Evolutionary conservation across 1,140 invertebrate genomes (phyloP).

Genomic region (Listronotus oregonensis): DNA sequence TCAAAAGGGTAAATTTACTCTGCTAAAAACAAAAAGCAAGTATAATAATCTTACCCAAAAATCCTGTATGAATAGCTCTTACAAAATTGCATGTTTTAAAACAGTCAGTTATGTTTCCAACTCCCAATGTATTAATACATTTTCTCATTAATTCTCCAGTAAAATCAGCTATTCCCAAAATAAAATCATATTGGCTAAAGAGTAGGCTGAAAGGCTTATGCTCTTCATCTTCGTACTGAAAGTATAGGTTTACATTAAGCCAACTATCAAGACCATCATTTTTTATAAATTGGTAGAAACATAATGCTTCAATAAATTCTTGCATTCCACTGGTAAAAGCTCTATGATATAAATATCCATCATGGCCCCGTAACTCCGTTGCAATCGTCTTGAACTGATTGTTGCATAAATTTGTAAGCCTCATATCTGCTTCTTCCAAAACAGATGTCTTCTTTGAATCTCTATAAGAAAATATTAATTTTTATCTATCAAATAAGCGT

Average conservation of each 20-base stretch:
- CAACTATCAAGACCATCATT: conserved; percentile 57
- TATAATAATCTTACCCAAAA: conserved; percentile 60
- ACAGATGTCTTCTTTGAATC: conserved; percentile 64
- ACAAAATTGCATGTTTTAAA: conserved; percentile 74
- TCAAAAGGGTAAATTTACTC: too few species aligned
- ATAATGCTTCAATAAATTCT: conserved; percentile 86
- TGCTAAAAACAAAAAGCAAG: too few species aligned
- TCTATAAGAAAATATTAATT: conserved; percentile 50
- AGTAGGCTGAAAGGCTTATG: conserved; percentile 40
- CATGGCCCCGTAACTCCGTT: conserved; percentile 70
- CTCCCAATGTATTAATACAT: conserved; percentile 81
- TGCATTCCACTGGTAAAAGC: conserved; percentile 82
- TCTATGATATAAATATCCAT: conserved; percentile 74
- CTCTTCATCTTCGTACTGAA: conserved; percentile 52
- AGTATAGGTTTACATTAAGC: conserved; percentile 57
- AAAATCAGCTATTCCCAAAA: conserved; percentile 85
- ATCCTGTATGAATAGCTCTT: conserved; percentile 73
- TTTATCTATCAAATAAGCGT: neutral
- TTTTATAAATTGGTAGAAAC: conserved; percentile 72
- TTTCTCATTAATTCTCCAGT: conserved; percentile 90
- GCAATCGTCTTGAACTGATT: conserved; percentile 72
- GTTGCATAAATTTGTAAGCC: conserved; percentile 65
- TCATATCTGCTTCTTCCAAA: conserved; percentile 68
- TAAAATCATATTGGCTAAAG: conserved; percentile 71
- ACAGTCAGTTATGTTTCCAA: conserved; percentile 77